Evolutionary conservation across 2,888 invertebrate species (phyloP).

Genomic region (Leptinotarsa peninsularis): DNA sequence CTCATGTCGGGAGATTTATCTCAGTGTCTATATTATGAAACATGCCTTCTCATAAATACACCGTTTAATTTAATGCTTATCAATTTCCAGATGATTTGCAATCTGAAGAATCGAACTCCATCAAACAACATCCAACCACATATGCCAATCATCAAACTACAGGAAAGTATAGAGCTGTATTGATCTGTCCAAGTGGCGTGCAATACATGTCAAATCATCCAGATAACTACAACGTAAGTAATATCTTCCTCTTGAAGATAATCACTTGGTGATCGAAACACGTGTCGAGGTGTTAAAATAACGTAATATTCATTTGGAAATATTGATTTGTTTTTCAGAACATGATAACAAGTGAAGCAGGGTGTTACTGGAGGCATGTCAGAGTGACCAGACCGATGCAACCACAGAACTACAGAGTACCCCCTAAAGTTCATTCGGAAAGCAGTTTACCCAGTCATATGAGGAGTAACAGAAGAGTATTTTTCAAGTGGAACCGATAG

Average conservation of each 20-base stretch:
- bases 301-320: too few relatives aligned
- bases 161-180: conserved; percentile 56
- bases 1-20: too few relatives aligned
- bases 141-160: conserved; percentile 42
- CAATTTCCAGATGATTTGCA: conserved; percentile 46
- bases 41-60: neutral
- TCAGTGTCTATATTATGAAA: too few relatives aligned
- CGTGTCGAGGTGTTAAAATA: too few relatives aligned
- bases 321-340: conserved; percentile 49
- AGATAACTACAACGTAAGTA: conserved; percentile 57
- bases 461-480: conserved; percentile 46
- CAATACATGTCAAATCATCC: conserved; percentile 58
- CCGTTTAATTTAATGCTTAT: neutral
- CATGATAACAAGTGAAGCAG: conserved; percentile 54
- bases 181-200: conserved; percentile 62
- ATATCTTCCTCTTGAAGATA: too few relatives aligned
- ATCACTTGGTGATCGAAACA: too few relatives aligned
- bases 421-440: conserved; percentile 48
- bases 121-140: conserved; percentile 37
- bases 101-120: conserved; percentile 43
- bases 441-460: conserved; percentile 52
- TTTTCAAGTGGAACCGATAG: conserved; percentile 50
- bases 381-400: conserved; percentile 53
- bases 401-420: conserved; percentile 49
- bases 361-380: conserved; percentile 61